Evolutionary conservation across 2,113 vertebrate genomes (phyloP).

Genomic region (Hemibagrus wyckioides): DNA sequence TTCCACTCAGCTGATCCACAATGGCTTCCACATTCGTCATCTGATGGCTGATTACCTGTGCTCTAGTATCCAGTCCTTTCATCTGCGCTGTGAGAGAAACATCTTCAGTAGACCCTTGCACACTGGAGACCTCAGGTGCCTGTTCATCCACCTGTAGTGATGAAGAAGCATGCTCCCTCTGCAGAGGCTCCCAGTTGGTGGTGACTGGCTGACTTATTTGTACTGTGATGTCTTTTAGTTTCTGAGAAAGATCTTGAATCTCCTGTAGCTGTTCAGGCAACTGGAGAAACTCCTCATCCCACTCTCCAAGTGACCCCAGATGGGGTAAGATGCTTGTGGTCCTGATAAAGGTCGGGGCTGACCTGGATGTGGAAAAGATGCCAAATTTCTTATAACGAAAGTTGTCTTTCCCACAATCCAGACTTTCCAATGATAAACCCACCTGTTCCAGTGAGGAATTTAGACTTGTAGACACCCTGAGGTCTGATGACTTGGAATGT

Average conservation of each 20-base stretch:
- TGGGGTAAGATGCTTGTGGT: conserved; percentile 63
- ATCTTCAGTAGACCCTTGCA: neutral
- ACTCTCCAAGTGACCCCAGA: conserved; percentile 60
- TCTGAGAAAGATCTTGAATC: conserved; percentile 77
- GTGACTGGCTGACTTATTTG: conserved; percentile 53
- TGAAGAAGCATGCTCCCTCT: conserved; percentile 22
- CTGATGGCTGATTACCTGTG: conserved; percentile 43
- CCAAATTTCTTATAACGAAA: conserved; percentile 22
- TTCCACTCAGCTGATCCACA: conserved; percentile 58
- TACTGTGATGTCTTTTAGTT: conserved; percentile 72
- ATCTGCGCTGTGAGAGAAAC: neutral
- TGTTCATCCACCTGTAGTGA: conserved; percentile 33
- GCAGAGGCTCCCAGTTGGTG: conserved; percentile 54
- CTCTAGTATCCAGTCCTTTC: conserved; percentile 37
- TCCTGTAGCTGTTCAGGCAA: conserved; percentile 81
- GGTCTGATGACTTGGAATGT: conserved; percentile 45
- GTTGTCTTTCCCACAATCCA: rapidly evolving
- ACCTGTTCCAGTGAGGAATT: conserved; percentile 51
- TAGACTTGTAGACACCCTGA: conserved; percentile 53
- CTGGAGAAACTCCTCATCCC: conserved; percentile 83
- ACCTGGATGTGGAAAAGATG: conserved; percentile 31
- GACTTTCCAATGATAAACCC: conserved; percentile 53
- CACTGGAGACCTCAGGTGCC: neutral
- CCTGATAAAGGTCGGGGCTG: conserved; percentile 59
- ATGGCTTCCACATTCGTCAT: conserved; percentile 56